Evolutionary conservation across 2,797 vertebrate species (phyloP).

Genomic region (Oophaga sylvatica): DNA sequence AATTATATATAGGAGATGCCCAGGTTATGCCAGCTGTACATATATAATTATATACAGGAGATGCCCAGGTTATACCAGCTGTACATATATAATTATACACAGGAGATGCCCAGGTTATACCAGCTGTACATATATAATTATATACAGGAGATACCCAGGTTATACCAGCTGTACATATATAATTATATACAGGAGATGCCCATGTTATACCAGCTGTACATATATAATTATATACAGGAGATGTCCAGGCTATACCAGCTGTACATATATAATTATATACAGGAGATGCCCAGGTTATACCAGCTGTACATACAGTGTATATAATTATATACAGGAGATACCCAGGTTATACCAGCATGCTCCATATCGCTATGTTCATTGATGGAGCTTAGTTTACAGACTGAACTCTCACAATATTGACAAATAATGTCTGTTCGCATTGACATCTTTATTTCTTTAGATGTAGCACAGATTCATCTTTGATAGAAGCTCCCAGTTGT

Average conservation of each 20-base stretch:
- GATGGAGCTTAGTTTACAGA: too few species aligned
- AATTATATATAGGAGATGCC: too few species aligned
- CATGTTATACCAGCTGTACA: not conserved
- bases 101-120: not conserved
- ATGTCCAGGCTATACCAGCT: not conserved
- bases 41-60: too few species aligned
- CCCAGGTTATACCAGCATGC: too few species aligned
- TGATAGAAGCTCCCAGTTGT: slow-evolving; percentile 30
- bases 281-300: not conserved
- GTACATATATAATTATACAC: too few species aligned
- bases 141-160: not conserved
- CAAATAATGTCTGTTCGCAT: not conserved
- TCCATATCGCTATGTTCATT: not conserved
- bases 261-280: too few species aligned
- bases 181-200: too few species aligned
- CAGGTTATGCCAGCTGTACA: not conserved
- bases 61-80: not conserved
- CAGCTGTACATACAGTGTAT: not conserved
- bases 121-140: not conserved
- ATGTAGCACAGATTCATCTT: not conserved
- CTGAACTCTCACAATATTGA: not conserved
- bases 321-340: too few species aligned
- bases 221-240: too few species aligned
- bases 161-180: not conserved
- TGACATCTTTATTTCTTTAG: not conserved